Base-by-base conservation (phyloP, 2,797 vertebrate genomes). In the Mionectes olivaceus region DNA sequence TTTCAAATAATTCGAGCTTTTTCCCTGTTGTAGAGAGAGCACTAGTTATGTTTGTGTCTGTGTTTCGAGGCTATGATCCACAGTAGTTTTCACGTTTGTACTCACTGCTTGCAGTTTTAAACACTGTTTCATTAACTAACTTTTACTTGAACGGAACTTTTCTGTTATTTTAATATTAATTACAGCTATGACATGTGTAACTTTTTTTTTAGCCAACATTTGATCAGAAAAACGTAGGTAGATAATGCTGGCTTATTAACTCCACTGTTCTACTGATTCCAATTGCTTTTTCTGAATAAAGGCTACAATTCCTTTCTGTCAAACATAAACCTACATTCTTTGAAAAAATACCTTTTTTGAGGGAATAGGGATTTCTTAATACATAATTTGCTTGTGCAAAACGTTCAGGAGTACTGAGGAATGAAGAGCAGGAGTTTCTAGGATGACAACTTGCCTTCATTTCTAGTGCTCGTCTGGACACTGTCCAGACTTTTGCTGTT, bases 31-130 rank as follows among this genome's bases (percentile, higher is more conserved):
- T 35, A 50, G 61, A 41, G 52, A 75, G 35, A 37, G 56, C 46
- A 65, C 30, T 53, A n/a, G 39, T 61, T 22, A 9, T 8, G 32
- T 75, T 89, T 83, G 35, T 46, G n/a, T 76, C 70, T 90, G 16
- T 78, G 75, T 64, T 94, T 92, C 8, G 2, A 78, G 57, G 35
- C 33, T 59, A 5, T 64, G 33, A 39, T 74, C 39, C 28, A 25
- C n/a, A 41, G 5, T 14, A 78, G 39, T 75, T 83, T 55, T 78
- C 2, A 1, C 44, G 27, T 79, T 65, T 44, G 13, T 69, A 52
- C n/a, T 88, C 43, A 65, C 6, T 81, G 80, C 69, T 91, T 83
- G 87, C 61, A 39, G 23, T 61, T 93, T 83, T 87, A 95, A 95
- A 37, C 55, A 63, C 28, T 56, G 25, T 69, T 83, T 89, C 79